Evolutionary conservation across 2,797 vertebrate genomes (phyloP).

Genomic region (Pseudochirops corinnae): DNA sequence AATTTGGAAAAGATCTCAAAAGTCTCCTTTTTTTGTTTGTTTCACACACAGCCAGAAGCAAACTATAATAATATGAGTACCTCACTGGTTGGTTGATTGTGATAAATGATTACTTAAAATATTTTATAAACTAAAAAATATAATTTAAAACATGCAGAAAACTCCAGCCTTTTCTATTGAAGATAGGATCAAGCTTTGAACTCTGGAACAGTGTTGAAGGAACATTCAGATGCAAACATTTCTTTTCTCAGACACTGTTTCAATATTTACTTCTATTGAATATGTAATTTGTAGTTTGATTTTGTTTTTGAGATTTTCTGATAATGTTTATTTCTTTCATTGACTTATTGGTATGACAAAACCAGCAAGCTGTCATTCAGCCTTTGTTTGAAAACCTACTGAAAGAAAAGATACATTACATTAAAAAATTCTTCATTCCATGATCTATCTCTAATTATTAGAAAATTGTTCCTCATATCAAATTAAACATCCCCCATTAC

Average conservation of each 20-base stretch:
- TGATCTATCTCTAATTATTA: neutral
- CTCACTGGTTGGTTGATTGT: neutral
- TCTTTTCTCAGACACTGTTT: neutral
- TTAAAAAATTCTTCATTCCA: neutral
- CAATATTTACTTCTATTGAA: constrained; percentile 19
- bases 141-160: neutral
- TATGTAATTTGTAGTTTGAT: constrained; percentile 7
- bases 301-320: constrained; percentile 22
- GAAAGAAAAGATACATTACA: neutral
- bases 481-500: neutral
- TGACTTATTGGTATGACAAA: constrained; percentile 10
- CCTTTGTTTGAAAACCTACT: neutral
- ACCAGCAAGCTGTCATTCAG: neutral
- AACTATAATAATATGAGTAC: constrained; percentile 9
- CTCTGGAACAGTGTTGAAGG: neutral
- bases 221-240: constrained; percentile 37
- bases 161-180: neutral
- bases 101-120: constrained; percentile 48
- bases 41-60: constrained; percentile 46
- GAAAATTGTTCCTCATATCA: neutral
- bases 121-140: constrained; percentile 1
- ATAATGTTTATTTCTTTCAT: neutral
- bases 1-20: constrained; percentile 59
- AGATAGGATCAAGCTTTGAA: neutral
- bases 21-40: constrained; percentile 29